These are phyloP conservation scores for Listrodromus nycthemerus DNA, from an alignment of 2,888 invertebrate genomes.

Conservation along the genomic window DNA sequence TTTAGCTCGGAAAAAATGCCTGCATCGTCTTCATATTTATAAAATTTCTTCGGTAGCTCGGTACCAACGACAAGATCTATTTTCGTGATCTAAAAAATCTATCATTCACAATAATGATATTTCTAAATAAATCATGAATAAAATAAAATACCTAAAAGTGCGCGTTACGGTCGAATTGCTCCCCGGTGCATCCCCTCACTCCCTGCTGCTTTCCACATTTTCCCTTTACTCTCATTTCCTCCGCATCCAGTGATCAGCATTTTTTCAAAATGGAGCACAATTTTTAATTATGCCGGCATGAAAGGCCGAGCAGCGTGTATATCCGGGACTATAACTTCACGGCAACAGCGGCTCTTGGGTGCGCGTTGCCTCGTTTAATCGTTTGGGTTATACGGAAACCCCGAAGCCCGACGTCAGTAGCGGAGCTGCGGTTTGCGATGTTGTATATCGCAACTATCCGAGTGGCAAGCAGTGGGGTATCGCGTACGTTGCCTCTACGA, in stretches of 20 bases:
- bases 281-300: conserved; percentile 83
- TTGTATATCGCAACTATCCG: conserved; percentile 43
- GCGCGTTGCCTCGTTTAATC: conserved; percentile 77
- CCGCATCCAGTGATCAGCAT: conserved; percentile 74
- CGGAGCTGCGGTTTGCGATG: conserved; percentile 41
- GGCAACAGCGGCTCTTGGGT: conserved; percentile 28
- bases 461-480: conserved; percentile 61
- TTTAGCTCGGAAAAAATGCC: not conserved
- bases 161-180: not conserved
- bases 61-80: not conserved
- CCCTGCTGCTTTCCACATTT: not conserved
- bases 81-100: not conserved
- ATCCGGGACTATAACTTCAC: conserved; percentile 42
- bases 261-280: conserved; percentile 81
- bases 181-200: not conserved
- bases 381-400: conserved; percentile 84
- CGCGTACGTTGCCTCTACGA: conserved; percentile 71
- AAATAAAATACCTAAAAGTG: not conserved
- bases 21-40: not conserved
- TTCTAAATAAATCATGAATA: not conserved
- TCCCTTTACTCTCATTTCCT: conserved; percentile 3
- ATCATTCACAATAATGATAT: not conserved
- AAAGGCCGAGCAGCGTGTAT: conserved; percentile 26
- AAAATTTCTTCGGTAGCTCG: not conserved
- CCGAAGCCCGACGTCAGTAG: conserved; percentile 70